Evolutionary conservation across 2,797 vertebrate genomes (phyloP), one percentile per base, ranked within the genome.

Genomic region (Sphenopsis melanotis): DNA sequence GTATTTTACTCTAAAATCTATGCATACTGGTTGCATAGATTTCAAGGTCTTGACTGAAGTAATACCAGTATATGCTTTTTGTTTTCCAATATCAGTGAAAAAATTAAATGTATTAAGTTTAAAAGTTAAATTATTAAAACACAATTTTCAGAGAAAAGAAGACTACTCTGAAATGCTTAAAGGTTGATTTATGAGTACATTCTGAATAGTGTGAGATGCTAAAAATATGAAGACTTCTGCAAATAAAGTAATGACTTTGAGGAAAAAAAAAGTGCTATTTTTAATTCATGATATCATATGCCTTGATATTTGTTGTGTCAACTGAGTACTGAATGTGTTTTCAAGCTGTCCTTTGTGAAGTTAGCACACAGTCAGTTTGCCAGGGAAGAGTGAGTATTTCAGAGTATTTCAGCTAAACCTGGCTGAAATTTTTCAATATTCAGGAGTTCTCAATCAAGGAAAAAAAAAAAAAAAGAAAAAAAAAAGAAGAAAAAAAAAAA

Each of bases 81-180:
- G 60, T 92, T 98, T 97, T 89, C 89, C 83, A 97, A 13, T 55
- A 82, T 95, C 95, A 90, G 75, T 89, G 92, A 97, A 93, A 94
- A 95, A 96, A 94, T 93, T 92, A 96, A 96, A 95, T 93, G 30
- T 77, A 60, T 74, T 63, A 47, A 85, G 66, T 90, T 93, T 95
- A 96, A 95, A 97, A 71, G 44, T 81, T 76, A 81, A 66, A 55
- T 84, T 88, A 90, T 91, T 97, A 71, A 91, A 96, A 74, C 66
- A 78, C 65, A 95, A 47, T 95, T 96, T 97, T 89, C 83, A 93
- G 76, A 82, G 94, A 89, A 95, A 97, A 91, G 79, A 87, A 76
- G 70, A 87, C 78, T 93, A 92, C 47, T 94, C 92, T 91, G 77
- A 97, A 94, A 90, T 95, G 69, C 87, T 94, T 91, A 94, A 94